phyloP scores from a whole-genome alignment of 2,113 vertebrate genomes.

The Jacana jacana region DNA sequence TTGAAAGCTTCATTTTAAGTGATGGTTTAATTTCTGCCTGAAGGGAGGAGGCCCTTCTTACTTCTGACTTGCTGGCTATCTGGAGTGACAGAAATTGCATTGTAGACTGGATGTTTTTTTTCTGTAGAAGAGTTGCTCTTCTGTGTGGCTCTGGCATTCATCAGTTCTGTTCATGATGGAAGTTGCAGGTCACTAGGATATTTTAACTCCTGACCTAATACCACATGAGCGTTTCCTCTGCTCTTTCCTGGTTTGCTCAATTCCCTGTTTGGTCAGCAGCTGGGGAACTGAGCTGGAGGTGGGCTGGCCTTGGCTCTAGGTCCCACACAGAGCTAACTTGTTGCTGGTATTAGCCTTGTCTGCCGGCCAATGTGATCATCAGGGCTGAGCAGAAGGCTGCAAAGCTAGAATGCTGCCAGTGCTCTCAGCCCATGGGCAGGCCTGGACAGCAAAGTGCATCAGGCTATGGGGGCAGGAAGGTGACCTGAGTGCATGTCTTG shows the following conservation, averaged over 20 bases:
- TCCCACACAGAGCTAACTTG: neutral
- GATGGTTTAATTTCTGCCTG: neutral
- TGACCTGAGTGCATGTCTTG: accelerated
- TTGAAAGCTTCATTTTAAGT: neutral
- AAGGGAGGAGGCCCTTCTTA: neutral
- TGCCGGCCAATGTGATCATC: accelerated
- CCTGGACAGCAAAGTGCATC: neutral
- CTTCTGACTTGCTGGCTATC: neutral
- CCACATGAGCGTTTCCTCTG: neutral
- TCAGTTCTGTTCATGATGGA: neutral
- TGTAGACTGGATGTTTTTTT: neutral
- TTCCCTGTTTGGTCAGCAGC: conserved; percentile 3
- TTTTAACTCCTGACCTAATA: conserved; percentile 11
- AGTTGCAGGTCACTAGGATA: neutral
- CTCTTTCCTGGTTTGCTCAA: neutral
- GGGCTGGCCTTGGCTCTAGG: neutral
- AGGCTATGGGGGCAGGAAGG: accelerated
- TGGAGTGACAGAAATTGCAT: neutral
- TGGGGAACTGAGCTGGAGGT: neutral
- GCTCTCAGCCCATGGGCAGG: neutral
- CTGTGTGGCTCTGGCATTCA: neutral
- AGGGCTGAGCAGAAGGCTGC: neutral
- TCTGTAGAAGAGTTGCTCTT: neutral
- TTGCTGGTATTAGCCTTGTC: neutral
- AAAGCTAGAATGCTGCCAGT: accelerated